A percentile compares a stretch with the other conserved stretches of the same genome.
Conservation (phyloP, 2,888 invertebrate species). For the Perdita meconis region DNA sequence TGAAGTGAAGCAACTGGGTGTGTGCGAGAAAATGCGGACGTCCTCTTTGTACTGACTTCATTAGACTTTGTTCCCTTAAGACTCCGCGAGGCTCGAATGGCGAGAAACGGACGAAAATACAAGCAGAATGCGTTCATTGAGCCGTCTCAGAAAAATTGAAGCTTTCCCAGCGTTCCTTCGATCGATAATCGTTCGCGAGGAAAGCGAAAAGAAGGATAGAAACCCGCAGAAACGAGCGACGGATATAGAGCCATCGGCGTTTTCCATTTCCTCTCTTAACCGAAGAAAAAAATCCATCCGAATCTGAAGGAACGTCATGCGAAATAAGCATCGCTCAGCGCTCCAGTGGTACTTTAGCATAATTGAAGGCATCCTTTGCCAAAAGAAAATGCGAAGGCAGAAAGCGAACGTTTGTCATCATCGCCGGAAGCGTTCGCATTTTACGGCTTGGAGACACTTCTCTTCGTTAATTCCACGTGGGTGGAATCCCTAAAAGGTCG, state of each 20-base stretch:
- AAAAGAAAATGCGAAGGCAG: background rate
- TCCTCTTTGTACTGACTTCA: slow-evolving; percentile 51
- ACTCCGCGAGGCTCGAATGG: slow-evolving; percentile 5
- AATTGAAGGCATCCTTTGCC: slow-evolving; percentile 31
- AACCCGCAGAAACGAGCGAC: background rate
- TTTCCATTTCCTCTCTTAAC: background rate
- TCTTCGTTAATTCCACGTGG: background rate
- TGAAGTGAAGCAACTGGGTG: slow-evolving; percentile 17
- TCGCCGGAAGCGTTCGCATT: slow-evolving; percentile 18
- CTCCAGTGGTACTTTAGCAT: slow-evolving; percentile 41
- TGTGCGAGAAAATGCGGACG: slow-evolving; percentile 25
- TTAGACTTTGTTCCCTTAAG: slow-evolving; percentile 44
- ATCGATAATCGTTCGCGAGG: no score
- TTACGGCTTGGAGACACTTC: background rate
- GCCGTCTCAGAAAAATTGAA: no score
- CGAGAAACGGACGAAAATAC: background rate
- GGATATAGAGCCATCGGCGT: no score
- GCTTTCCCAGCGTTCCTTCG: no score
- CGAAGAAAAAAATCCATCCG: background rate
- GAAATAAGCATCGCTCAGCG: slow-evolving; percentile 14
- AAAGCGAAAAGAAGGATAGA: no score
- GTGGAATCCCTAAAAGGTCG: slow-evolving; percentile 14
- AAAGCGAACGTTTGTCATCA: slow-evolving; percentile 12
- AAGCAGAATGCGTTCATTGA: slow-evolving; percentile 4
- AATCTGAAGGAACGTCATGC: slow-evolving; percentile 3